Conservation (phyloP, 2,797 vertebrate species). For the Helicolenus hilgendorfi region DNA sequence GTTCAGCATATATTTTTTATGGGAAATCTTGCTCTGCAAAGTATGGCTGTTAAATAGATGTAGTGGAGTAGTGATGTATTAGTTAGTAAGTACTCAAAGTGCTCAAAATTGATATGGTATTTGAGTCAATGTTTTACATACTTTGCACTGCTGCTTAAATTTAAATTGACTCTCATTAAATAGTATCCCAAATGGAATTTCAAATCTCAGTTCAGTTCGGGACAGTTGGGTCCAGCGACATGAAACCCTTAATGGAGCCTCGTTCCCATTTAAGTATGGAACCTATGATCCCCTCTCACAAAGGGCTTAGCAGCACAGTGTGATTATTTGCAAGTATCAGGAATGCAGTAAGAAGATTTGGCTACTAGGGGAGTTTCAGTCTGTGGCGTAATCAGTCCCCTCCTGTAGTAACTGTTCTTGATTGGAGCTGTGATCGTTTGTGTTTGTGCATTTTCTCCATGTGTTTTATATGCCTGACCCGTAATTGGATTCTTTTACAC, state of each 20-base stretch:
- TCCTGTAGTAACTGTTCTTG: slow-evolving; percentile 24
- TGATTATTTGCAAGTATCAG: slow-evolving; percentile 68
- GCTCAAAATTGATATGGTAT: not conserved
- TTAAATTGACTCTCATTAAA: not conserved
- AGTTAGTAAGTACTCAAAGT: not conserved
- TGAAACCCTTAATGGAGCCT: slow-evolving; percentile 39
- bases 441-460: slow-evolving; percentile 48
- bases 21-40: not conserved
- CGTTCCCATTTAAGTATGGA: slow-evolving; percentile 49
- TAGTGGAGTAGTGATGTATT: not conserved
- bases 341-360: slow-evolving; percentile 86
- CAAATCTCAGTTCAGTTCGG: slow-evolving; percentile 49
- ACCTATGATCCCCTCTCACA: slow-evolving; percentile 66
- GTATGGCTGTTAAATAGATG: no score
- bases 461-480: slow-evolving; percentile 17
- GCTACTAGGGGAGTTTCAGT: slow-evolving; percentile 59
- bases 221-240: slow-evolving; percentile 17
- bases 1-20: not conserved
- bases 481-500: slow-evolving; percentile 14
- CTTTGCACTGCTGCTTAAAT: not conserved
- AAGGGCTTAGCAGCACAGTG: slow-evolving; percentile 57
- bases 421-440: slow-evolving; percentile 12
- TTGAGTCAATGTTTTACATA: not conserved
- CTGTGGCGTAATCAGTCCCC: slow-evolving; percentile 62
- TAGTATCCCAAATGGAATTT: not conserved